Evolutionary conservation across 1,140 invertebrate species (phyloP).

Genomic region (Pemphigus obesinymphae): DNA sequence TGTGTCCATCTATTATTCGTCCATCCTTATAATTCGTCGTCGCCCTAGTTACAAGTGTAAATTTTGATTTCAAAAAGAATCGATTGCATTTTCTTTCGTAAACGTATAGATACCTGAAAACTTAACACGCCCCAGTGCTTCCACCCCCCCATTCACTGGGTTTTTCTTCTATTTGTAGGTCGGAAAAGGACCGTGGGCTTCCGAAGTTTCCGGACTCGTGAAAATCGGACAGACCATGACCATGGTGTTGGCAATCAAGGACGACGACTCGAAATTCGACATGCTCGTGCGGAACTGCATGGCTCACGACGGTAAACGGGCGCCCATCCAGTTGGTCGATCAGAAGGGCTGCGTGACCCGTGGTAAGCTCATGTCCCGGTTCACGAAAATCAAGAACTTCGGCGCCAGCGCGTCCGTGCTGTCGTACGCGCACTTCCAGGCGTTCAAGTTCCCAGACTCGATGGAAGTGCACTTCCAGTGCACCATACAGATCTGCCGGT

Average conservation of each 20-base stretch:
- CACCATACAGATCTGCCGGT: conserved; percentile 89
- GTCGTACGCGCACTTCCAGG: conserved; percentile 89
- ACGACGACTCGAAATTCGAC: conserved; percentile 92
- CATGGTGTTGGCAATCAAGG: conserved; percentile 93
- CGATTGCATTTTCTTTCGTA: too few relatives aligned
- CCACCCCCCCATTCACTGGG: too few relatives aligned
- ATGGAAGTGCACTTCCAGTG: conserved; percentile 97
- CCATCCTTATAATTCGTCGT: too few relatives aligned
- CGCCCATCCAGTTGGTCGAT: conserved; percentile 90
- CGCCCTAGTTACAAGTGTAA: too few relatives aligned
- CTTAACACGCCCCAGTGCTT: too few relatives aligned
- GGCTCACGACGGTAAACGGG: conserved; percentile 88
- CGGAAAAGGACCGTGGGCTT: conserved; percentile 92
- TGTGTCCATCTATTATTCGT: too few relatives aligned
- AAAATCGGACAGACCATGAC: conserved; percentile 97
- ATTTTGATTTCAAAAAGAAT: too few relatives aligned
- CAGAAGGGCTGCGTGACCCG: conserved; percentile 86
- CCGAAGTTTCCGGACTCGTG: conserved; percentile 87
- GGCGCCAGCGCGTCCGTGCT: conserved; percentile 85
- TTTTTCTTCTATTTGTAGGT: too few relatives aligned
- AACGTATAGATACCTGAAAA: too few relatives aligned
- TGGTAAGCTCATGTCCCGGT: conserved; percentile 87
- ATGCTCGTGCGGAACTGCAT: conserved; percentile 92
- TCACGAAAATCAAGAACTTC: conserved; percentile 93
- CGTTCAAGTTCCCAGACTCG: conserved; percentile 92